phyloP scores from a whole-genome alignment of 2,113 vertebrate genomes.

The Aythya baeri region DNA sequence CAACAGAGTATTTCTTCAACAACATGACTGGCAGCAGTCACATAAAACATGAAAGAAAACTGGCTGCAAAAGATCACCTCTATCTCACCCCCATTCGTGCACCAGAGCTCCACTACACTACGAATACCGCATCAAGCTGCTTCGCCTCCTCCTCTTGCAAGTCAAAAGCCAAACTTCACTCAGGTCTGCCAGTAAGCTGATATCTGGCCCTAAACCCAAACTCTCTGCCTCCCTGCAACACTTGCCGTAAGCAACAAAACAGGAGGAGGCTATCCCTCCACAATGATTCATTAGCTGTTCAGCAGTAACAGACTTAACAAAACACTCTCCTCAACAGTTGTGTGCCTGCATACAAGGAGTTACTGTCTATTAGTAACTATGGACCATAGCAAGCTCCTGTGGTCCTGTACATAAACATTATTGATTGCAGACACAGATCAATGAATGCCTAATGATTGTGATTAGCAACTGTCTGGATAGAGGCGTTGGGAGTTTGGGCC shows the following conservation, averaged over 20 bases:
- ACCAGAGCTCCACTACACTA: background rate
- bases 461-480: background rate
- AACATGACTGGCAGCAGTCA: background rate
- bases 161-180: background rate
- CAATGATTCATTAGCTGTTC: background rate
- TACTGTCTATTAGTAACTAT: background rate
- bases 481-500: background rate
- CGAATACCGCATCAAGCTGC: fast-evolving
- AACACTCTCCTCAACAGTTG: background rate
- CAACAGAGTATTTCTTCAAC: background rate
- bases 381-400: background rate
- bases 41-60: background rate
- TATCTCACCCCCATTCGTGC: fast-evolving
- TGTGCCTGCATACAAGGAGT: background rate
- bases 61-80: background rate
- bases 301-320: background rate
- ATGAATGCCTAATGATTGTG: background rate
- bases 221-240: background rate
- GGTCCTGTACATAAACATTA: background rate
- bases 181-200: background rate
- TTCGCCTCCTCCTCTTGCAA: background rate
- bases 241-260: fast-evolving
- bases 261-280: background rate
- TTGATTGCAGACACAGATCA: background rate
- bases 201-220: background rate